Conservation (phyloP, 2,888 invertebrate species). For the Drosophila tripunctata region DNA sequence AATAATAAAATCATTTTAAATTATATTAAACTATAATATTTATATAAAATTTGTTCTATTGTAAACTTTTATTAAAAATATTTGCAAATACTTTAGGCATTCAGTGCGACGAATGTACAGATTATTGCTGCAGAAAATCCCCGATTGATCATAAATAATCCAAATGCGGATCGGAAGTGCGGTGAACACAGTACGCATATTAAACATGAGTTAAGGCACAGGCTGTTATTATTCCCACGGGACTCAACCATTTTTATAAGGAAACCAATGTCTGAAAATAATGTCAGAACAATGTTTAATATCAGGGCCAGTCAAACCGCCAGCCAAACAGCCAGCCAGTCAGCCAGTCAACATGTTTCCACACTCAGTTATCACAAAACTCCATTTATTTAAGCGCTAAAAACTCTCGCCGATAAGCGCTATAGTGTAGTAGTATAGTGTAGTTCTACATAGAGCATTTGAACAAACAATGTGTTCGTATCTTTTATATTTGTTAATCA, state of each 20-base stretch:
- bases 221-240: conserved; percentile 72
- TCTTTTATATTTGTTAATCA: conserved; percentile 67
- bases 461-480: conserved; percentile 44
- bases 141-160: conserved; percentile 38
- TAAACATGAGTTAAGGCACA: conserved; percentile 50
- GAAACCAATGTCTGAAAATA: conserved; percentile 8
- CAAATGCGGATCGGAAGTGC: conserved; percentile 62
- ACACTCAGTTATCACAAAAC: conserved; percentile 33
- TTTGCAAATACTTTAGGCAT: too few species aligned
- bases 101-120: conserved; percentile 5
- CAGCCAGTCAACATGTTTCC: too few species aligned
- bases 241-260: conserved; percentile 38
- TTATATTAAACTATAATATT: too few species aligned
- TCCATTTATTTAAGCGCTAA: conserved; percentile 59
- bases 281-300: conserved; percentile 33
- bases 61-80: background rate
- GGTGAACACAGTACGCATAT: conserved; percentile 58
- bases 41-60: background rate
- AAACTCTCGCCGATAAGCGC: conserved; percentile 48
- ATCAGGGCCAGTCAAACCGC: conserved; percentile 33
- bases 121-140: conserved; percentile 11
- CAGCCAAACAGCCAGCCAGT: too few species aligned
- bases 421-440: background rate
- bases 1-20: too few species aligned
- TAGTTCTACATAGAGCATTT: conserved; percentile 1